Evolutionary conservation across 2,113 vertebrate genomes (phyloP).

Genomic region (Pipra filicauda): DNA sequence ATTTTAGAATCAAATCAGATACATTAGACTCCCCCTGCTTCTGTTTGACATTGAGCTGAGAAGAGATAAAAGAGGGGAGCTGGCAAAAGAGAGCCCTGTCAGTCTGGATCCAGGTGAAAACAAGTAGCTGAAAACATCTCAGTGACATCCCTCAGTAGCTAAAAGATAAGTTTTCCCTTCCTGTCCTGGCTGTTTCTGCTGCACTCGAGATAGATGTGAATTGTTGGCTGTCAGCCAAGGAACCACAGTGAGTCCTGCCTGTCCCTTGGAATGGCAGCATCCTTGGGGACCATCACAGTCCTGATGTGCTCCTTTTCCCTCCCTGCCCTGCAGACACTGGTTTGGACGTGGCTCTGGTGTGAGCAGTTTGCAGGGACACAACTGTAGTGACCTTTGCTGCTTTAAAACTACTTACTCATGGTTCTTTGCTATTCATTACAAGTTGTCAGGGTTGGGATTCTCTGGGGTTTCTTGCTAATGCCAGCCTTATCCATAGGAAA

Average conservation of each 20-base stretch:
- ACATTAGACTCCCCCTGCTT: background rate
- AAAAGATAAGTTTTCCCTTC: background rate
- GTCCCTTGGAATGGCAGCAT: background rate
- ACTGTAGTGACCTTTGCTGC: background rate
- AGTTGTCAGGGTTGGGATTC: background rate
- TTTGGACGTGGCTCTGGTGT: background rate
- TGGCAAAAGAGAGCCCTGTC: background rate
- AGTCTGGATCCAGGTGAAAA: background rate
- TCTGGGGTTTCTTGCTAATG: background rate
- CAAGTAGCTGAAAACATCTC: background rate
- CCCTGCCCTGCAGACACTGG: background rate
- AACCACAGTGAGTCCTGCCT: background rate
- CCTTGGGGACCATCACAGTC: accelerated
- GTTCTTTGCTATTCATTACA: background rate
- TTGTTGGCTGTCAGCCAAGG: background rate
- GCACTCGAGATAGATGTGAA: background rate
- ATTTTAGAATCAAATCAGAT: background rate
- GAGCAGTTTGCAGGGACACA: background rate
- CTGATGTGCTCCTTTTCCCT: background rate
- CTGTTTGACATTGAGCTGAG: background rate
- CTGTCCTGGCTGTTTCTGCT: background rate
- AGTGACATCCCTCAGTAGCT: background rate
- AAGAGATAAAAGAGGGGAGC: background rate
- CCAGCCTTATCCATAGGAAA: background rate
- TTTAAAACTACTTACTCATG: background rate